Conservation (phyloP, 2,113 vertebrate species). For the Colaptes auratus region DNA sequence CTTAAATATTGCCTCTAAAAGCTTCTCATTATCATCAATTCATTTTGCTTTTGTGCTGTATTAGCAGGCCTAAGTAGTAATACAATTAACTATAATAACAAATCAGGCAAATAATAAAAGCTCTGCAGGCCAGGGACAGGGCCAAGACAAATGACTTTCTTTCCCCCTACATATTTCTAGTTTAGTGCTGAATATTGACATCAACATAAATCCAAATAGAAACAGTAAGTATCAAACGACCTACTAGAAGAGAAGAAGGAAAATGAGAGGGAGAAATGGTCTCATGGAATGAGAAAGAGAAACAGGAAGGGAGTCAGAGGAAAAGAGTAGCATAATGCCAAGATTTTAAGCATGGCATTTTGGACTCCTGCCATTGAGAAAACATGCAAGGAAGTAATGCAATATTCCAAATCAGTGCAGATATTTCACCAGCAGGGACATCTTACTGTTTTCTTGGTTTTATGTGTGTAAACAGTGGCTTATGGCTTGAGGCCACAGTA, state of each 20-base stretch:
- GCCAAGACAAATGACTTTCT: not conserved
- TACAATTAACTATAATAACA: slow-evolving; percentile 60
- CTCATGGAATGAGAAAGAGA: not conserved
- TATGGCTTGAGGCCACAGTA: not conserved
- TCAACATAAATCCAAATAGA: not conserved
- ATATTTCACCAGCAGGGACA: not conserved
- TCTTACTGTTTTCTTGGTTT: not conserved
- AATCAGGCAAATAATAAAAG: slow-evolving; percentile 28
- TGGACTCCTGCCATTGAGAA: not conserved
- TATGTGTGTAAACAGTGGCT: not conserved
- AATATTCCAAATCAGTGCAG: not conserved
- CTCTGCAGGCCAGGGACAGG: not conserved
- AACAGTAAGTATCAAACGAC: not conserved
- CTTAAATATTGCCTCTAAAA: slow-evolving; percentile 70
- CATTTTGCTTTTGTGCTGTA: slow-evolving; percentile 57
- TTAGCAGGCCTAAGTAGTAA: slow-evolving; percentile 51
- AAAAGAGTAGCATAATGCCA: not conserved
- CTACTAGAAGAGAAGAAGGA: not conserved
- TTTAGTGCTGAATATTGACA: not conserved
- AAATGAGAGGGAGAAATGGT: not conserved
- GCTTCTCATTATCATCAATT: slow-evolving; percentile 63
- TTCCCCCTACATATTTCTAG: not conserved
- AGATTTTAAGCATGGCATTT: not conserved
- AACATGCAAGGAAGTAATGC: not conserved
- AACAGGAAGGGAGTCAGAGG: not conserved